Base-by-base conservation (phyloP, 37 sponge, comb jelly and placozoan species). In the Cliona cf. orientalis region DNA sequence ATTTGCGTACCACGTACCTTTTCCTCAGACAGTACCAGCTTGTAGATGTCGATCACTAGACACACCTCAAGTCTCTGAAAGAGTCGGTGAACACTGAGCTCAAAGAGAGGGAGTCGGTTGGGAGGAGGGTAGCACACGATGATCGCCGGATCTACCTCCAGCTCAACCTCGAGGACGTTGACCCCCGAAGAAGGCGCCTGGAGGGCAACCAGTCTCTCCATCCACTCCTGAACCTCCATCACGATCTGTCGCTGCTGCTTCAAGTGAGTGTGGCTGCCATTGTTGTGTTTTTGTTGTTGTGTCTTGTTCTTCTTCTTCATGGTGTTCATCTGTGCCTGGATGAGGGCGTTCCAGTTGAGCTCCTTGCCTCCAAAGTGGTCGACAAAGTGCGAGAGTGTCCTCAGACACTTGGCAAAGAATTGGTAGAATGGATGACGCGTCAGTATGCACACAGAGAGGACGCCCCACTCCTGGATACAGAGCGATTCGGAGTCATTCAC, bases 401-500 rank as follows among this genome's bases (percentile, higher is more conserved):
- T 41, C 43, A 92, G 78, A 44, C 73, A 76, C 56, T 85, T 80
- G 0, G 23, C 42, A 62, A 95, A 91, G 58, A 91, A 87, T 22
- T 42, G 31, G 79, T 85, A 95, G 59, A 81, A 81, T 0, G 80
- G 59, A 40, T 91, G 88, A 11, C 37, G 75, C 4, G 70, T 71
- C 6, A 95, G 64, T 25, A 95, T 66, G 42, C 89, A 92, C 0
- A 95, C 46, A 46, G 93, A 91, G n/a, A 91, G 61, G 37, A 81
- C 34, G 0, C 71, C 80, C 59, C 75, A 74, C 42, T 86, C 84
- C 31, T 77, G 74, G 43, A 79, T 77, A 40, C 74, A 72, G 14
- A 91, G 61, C 11, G 76, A 81, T 3, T 57, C 56, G 5, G 69
- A n/a, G n/a, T n/a, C n/a, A n/a, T n/a, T n/a, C n/a, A n/a, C 21